Conservation (phyloP, 2,888 invertebrate species). For the Dilophus febrilis region DNA sequence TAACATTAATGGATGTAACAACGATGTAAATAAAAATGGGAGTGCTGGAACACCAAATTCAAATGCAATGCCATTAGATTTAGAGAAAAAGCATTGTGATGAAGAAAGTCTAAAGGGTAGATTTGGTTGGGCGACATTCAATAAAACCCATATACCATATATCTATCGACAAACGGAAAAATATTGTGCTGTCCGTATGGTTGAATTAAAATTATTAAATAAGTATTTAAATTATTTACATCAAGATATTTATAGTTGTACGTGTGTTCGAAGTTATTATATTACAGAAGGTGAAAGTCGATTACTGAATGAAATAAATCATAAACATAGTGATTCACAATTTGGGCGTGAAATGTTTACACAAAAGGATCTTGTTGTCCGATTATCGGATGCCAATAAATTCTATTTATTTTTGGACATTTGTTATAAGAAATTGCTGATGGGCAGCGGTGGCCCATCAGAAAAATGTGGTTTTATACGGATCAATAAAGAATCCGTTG, state of each 20-base stretch:
- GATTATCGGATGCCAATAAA: conserved; percentile 71
- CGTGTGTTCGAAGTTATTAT: conserved; percentile 82
- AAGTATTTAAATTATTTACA: conserved; percentile 79
- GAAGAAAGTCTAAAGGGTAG: conserved; percentile 64
- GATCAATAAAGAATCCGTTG: conserved; percentile 84
- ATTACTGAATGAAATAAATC: conserved; percentile 81
- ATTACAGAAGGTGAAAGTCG: conserved; percentile 82
- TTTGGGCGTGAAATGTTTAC: conserved; percentile 80
- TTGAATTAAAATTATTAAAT: conserved; percentile 76
- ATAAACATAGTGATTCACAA: conserved; percentile 77
- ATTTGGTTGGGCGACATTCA: conserved; percentile 84
- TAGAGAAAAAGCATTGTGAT: conserved; percentile 31
- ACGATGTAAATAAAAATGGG: not conserved
- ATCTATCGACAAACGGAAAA: conserved; percentile 68
- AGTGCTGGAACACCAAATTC: too few relatives aligned
- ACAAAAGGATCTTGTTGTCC: conserved; percentile 76
- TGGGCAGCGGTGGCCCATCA: conserved; percentile 45
- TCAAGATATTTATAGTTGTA: conserved; percentile 78
- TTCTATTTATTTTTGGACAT: conserved; percentile 82
- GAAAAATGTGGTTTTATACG: conserved; percentile 83
- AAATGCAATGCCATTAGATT: conserved; percentile 4
- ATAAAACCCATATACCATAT: conserved; percentile 74
- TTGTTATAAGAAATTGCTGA: conserved; percentile 67
- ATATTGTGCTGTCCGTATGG: conserved; percentile 87
- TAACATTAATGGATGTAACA: not conserved